Percentiles rank a stretch among this genome's conserved stretches.
Evolutionary conservation across 2,888 invertebrate species (phyloP).

Genomic region (Eupithecia pulchellata): DNA sequence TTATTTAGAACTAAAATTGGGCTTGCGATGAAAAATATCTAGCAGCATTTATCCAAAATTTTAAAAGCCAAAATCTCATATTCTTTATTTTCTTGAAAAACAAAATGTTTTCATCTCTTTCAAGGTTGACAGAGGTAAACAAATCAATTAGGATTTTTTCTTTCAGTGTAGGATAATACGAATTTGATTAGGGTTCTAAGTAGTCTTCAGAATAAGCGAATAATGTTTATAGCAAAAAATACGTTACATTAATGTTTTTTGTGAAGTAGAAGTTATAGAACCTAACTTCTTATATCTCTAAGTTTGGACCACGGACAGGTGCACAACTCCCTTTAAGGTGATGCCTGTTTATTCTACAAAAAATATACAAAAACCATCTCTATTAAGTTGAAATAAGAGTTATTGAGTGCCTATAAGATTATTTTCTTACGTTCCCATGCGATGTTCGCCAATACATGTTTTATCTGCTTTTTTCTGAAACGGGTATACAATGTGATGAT

Average conservation of each 20-base stretch:
- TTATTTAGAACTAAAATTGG: neutral
- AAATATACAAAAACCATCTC: conserved; percentile 56
- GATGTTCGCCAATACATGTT: conserved; percentile 64
- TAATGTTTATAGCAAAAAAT: neutral
- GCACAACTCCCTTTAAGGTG: conserved; percentile 72
- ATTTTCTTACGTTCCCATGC: conserved; percentile 79
- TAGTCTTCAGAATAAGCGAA: conserved; percentile 17
- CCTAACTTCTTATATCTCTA: conserved; percentile 64
- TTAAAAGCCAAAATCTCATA: neutral
- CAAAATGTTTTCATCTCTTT: conserved; percentile 6
- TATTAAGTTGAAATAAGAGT: conserved; percentile 61
- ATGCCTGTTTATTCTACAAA: conserved; percentile 62
- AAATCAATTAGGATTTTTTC: conserved; percentile 58
- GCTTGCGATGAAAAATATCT: neutral
- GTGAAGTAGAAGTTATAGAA: conserved; percentile 39
- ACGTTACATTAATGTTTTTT: neutral
- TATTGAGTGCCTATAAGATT: conserved; percentile 56
- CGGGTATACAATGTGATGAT: conserved; percentile 81
- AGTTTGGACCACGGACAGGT: conserved; percentile 71
- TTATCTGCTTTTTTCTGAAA: conserved; percentile 70
- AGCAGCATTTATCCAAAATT: neutral
- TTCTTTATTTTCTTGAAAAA: neutral
- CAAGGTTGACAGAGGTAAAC: conserved; percentile 53
- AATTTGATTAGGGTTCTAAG: conserved; percentile 49
- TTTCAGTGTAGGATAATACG: conserved; percentile 41